Base-by-base conservation (phyloP, 2,797 vertebrate species). In the Brachymystax lenok region DNA sequence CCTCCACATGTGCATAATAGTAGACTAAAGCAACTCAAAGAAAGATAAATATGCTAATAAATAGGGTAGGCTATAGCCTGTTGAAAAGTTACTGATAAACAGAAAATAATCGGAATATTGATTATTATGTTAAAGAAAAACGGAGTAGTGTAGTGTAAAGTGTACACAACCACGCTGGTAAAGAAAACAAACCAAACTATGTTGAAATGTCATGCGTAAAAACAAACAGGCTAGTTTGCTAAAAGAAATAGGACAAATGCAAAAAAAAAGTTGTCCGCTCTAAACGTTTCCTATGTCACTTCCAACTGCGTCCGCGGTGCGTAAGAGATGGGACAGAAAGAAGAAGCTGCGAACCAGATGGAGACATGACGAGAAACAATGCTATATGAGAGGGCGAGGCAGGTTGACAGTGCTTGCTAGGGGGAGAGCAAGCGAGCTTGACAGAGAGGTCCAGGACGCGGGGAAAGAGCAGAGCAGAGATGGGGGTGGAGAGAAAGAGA, bases 381-480 rank as follows among this genome's bases (percentile, higher is more conserved):
- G 59, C 10, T 63, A 63, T 10, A 84, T 74, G 74, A 69, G 78
- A 86, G 79, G 84, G 77, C 71, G 70, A 72, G 83, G 79, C 81
- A 85, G 85, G 71, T 78, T 61, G 28, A 52, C 56, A 46, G n/a
- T 3, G 16, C 35, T 24, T 80, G 69, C 69, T 24, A 21, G 72
- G 61, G 70, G 69, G 76, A 78, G 80, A 54, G 83, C 67, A 80
- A 70, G 79, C 46, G 81, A 76, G 80, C 78, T 75, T 77, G 81
- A 68, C 74, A 83, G 82, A 81, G 84, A 77, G 86, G 83, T 82
- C 84, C 77, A 46, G 79, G 77, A 78, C 74, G 83, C 83, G 69
- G 73, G 71, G 80, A 27, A 68, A 27, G 35, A 64, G 75, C 71
- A 77, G 52, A 19, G 74, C 69, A 24, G 50, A 69, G 40, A 69